Base-by-base conservation (phyloP, 1,140 invertebrate species). In the Pseudomyrmex gracilis region DNA sequence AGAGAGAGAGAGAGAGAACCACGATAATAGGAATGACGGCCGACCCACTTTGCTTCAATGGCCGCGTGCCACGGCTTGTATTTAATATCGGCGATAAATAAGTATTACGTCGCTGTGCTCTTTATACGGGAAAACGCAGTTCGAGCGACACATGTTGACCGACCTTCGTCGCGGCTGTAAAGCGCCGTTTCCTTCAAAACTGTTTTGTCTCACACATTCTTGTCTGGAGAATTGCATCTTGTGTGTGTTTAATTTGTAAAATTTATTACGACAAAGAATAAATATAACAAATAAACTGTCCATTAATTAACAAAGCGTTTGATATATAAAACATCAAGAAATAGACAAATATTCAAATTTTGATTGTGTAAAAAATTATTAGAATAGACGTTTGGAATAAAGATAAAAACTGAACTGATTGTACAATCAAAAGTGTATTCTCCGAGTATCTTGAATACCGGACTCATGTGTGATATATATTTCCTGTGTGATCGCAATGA, bases 1-100 rank as follows among this genome's bases (percentile, higher is more conserved):
- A 61, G 24, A 63, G 60, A 55, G 64, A 17, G 15, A 63, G 15
- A 60, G 73, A n/a, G 45, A 67, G 61, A 64, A 61, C 60, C 66
- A 78, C 70, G 88, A 86, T 89, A 89, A 89, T 89, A 89, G 88
- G 73, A 88, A 88, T 89, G 88, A 89, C 87, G 85, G 45, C 20
- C 76, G 87, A 86, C 88, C 88, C 71, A 89, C 70, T 89, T 80
- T 89, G 49, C 66, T 24, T 22, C 70, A 55, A 82, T 78, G 61
- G 76, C 68, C 73, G 60, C 67, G 55, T 67, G 77, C 84, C 57
- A 73, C 58, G 67, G 34, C 86, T 83, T 58, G 55, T 49, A 70
- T 57, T 86, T 86, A 89, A 86, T 89, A 89, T 86, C 87, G 73
- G 22, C 82, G 82, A 88, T 89, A 88, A 89, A 89, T 89, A 89